phyloP scores from a whole-genome alignment of 2,888 invertebrate species.

The Troides helena region DNA sequence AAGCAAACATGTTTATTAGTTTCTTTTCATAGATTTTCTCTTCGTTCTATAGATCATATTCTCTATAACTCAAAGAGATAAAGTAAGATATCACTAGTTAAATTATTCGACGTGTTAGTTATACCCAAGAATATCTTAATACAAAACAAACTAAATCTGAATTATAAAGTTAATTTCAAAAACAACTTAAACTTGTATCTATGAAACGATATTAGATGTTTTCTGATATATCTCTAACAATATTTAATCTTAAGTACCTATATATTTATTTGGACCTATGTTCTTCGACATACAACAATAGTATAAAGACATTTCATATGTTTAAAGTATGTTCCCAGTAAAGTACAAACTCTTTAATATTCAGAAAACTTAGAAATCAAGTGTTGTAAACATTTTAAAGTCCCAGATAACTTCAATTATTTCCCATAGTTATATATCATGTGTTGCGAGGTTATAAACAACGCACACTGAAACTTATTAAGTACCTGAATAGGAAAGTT shows the following conservation, averaged over 20 bases:
- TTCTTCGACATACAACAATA: background rate
- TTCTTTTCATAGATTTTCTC: no score
- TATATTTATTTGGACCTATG: background rate
- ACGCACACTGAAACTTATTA: background rate
- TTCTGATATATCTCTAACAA: no score
- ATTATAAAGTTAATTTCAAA: no score
- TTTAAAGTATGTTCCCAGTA: background rate
- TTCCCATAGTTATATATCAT: no score
- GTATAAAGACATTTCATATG: background rate
- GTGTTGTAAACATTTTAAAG: background rate
- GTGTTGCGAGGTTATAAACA: background rate
- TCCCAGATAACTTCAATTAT: background rate
- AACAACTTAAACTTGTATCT: background rate
- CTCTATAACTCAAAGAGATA: no score
- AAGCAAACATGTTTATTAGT: no score
- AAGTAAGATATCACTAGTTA: no score
- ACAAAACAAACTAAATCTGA: no score
- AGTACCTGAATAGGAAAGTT: conserved; percentile 89
- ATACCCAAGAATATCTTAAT: no score
- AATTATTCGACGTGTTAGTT: no score
- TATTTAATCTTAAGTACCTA: background rate
- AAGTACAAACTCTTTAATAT: background rate
- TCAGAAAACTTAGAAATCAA: background rate
- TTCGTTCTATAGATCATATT: no score
- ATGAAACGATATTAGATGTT: background rate